Conservation (phyloP, 2,888 invertebrate genomes). For the Bursaphelenchus okinawaensis region DNA sequence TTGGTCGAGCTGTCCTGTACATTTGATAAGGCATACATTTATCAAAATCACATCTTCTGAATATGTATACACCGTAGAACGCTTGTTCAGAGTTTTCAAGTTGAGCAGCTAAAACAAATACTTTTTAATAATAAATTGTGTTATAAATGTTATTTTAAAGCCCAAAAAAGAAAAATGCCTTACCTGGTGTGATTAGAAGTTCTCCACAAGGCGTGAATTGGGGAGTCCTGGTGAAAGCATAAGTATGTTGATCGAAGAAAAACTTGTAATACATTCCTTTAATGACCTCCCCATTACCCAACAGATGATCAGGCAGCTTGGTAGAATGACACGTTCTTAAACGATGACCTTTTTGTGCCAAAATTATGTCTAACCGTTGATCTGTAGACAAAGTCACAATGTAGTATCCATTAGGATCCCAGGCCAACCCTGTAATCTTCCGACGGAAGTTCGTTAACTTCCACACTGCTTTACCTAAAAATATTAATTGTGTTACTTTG, state of each 20-base stretch:
- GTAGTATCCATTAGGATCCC: constrained; percentile 53
- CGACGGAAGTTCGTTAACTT: constrained; percentile 38
- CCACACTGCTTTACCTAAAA: constrained; percentile 42
- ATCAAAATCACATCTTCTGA: constrained; percentile 63
- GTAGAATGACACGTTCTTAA: constrained; percentile 27
- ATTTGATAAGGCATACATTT: constrained; percentile 55
- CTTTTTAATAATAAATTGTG: neutral
- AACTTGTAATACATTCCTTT: constrained; percentile 61
- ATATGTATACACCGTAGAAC: constrained; percentile 65
- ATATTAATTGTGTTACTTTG: too few relatives aligned
- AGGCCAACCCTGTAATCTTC: constrained; percentile 51
- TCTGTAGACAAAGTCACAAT: constrained; percentile 53
- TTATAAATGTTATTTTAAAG: constrained; percentile 1
- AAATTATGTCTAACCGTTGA: constrained; percentile 48
- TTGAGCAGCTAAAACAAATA: constrained; percentile 37
- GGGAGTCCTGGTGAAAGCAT: constrained; percentile 84
- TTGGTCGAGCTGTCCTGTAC: constrained; percentile 63
- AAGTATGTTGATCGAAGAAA: constrained; percentile 85
- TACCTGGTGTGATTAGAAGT: constrained; percentile 79
- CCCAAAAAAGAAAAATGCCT: neutral
- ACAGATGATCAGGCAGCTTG: constrained; percentile 17
- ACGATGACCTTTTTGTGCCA: constrained; percentile 44
- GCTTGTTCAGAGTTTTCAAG: constrained; percentile 56
- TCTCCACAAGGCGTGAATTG: constrained; percentile 86
- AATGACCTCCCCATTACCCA: constrained; percentile 15